Percentiles rank a stretch among this genome's conserved stretches.
Evolutionary conservation across 2,797 vertebrate genomes (phyloP).

Genomic region (Otolemur crassicaudatus): DNA sequence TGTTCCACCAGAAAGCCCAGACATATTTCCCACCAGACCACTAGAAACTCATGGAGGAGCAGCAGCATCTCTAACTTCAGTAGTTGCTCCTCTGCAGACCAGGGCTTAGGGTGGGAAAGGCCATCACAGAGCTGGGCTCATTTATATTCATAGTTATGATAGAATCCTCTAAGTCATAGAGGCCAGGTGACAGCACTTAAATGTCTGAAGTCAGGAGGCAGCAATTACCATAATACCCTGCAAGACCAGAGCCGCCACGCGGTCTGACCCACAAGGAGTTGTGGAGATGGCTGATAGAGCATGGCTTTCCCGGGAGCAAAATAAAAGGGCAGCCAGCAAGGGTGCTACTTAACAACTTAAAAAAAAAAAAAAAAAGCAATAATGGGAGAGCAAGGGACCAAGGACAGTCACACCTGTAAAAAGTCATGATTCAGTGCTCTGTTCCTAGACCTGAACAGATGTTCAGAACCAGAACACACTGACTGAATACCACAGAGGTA

Average conservation of each 20-base stretch:
- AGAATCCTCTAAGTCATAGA: neutral
- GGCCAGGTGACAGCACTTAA: neutral
- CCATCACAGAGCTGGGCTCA: neutral
- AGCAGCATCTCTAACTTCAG: neutral
- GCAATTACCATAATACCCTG: neutral
- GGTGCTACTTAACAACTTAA: neutral
- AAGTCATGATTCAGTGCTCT: neutral
- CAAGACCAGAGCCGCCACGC: neutral
- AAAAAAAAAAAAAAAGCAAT: neutral
- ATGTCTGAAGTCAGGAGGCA: neutral
- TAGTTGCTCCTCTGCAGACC: neutral
- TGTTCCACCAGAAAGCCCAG: neutral
- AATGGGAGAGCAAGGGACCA: neutral
- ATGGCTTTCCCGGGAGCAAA: constrained; percentile 30
- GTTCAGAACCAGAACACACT: constrained; percentile 3
- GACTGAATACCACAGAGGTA: neutral
- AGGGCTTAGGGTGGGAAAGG: neutral
- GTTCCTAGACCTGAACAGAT: neutral
- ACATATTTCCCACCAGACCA: neutral
- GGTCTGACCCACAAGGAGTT: neutral
- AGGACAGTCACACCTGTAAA: neutral
- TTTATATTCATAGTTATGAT: constrained; percentile 3
- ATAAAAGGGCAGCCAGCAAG: neutral
- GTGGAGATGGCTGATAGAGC: neutral
- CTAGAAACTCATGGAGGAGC: neutral